Percentiles rank a stretch among this genome's conserved stretches.
Conservation (phyloP, 2,888 invertebrate genomes). For the Syrista parreyssii region DNA sequence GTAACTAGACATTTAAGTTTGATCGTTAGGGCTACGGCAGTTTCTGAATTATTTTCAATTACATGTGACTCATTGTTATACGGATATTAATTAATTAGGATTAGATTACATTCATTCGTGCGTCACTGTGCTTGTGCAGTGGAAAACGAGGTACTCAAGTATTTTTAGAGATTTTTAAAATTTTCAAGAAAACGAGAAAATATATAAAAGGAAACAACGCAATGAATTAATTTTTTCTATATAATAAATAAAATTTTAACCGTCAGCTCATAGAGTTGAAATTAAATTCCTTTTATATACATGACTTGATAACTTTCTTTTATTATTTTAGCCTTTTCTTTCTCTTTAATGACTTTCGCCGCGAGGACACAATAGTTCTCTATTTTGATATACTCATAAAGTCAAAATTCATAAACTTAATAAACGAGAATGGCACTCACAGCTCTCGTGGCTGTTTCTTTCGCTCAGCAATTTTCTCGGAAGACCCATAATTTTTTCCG, state of each 20-base stretch:
- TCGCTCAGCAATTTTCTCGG: neutral
- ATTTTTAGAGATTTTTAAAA: neutral
- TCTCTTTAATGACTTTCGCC: neutral
- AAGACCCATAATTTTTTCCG: neutral
- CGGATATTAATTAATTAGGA: neutral
- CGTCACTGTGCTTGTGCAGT: constrained; percentile 10
- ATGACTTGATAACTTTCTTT: neutral
- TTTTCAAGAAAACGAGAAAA: neutral
- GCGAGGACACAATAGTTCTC: neutral
- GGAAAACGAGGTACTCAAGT: constrained; percentile 10
- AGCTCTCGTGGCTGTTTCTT: neutral
- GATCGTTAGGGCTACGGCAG: neutral
- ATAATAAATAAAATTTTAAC: neutral
- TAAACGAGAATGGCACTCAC: neutral
- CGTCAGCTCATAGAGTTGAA: neutral
- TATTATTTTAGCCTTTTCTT: neutral
- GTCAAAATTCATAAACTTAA: neutral
- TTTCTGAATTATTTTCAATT: neutral
- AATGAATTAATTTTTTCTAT: neutral
- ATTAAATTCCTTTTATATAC: neutral
- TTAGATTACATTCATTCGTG: neutral
- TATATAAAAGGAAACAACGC: neutral
- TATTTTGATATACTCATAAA: neutral
- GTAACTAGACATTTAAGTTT: neutral
- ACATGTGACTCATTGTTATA: neutral